These are phyloP conservation scores for Nycticryphes semicollaris DNA, from an alignment of 2,113 vertebrate species.

Conservation along the genomic window DNA sequence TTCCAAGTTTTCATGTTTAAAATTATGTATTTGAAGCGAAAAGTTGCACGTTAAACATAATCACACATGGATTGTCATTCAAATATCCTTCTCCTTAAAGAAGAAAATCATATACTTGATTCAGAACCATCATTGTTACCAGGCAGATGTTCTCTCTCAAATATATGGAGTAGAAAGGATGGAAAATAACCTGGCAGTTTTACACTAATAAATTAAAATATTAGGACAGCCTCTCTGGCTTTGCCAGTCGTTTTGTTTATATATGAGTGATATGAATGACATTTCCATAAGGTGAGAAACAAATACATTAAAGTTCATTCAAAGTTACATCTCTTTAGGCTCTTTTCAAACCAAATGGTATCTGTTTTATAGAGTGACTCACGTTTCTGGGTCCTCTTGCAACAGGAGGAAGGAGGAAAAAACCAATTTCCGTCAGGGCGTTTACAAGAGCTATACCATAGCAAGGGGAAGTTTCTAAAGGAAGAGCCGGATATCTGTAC, in stretches of 20 bases:
- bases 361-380: not conserved
- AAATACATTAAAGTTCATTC: not conserved
- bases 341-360: not conserved
- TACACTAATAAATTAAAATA: not conserved
- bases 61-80: not conserved
- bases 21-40: not conserved
- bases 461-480: conserved; percentile 51
- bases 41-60: not conserved
- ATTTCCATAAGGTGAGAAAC: not conserved
- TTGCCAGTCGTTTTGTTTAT: conserved; percentile 45
- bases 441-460: conserved; percentile 41
- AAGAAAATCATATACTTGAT: not conserved
- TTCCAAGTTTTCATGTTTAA: not conserved
- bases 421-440: conserved; percentile 8
- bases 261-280: not conserved
- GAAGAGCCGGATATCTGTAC: conserved; percentile 55
- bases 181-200: conserved; percentile 26
- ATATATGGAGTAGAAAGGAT: not conserved
- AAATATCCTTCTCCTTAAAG: not conserved
- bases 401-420: conserved; percentile 43
- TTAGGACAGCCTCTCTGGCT: not conserved
- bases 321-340: not conserved
- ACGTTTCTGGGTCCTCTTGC: conserved; percentile 10
- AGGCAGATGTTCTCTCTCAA: conserved; percentile 52
- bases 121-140: not conserved